phyloP scores from a whole-genome alignment of 2,113 vertebrate species.

The Gadus macrocephalus region DNA sequence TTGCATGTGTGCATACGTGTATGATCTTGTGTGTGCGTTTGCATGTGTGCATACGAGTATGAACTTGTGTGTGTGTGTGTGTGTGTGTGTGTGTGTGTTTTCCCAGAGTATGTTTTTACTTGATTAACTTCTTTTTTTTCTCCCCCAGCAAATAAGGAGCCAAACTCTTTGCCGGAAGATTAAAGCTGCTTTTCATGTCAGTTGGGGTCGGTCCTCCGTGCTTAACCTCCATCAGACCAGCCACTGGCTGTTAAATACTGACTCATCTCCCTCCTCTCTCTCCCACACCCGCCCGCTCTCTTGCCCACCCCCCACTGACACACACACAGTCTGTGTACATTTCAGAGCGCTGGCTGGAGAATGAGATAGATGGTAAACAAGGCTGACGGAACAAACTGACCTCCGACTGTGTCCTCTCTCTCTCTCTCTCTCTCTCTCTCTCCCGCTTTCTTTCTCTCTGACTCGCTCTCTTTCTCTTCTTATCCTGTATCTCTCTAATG shows the following conservation, averaged over 20 bases:
- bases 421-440: not conserved
- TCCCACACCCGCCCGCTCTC: conserved; percentile 3
- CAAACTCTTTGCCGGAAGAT: conserved; percentile 40
- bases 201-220: conserved; percentile 41
- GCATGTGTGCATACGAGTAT: not conserved
- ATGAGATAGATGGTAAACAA: conserved; percentile 56
- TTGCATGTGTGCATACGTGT: not conserved
- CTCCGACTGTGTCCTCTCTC: conserved; percentile 33
- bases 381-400: conserved; percentile 51
- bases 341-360: conserved; percentile 41
- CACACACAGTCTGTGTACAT: conserved; percentile 40
- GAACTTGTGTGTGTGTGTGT: too few relatives aligned
- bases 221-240: conserved; percentile 58
- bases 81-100: too few relatives aligned
- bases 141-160: conserved; percentile 7
- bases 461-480: not conserved
- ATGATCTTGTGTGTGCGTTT: not conserved
- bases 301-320: conserved; percentile 27
- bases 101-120: not conserved
- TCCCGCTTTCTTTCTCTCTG: not conserved
- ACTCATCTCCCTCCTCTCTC: conserved; percentile 49
- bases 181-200: conserved; percentile 53
- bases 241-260: conserved; percentile 55
- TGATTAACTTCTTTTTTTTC: not conserved
- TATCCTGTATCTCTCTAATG: not conserved